Base-by-base conservation (phyloP, 2,888 invertebrate species). In the Rhyacophila evoluta region DNA sequence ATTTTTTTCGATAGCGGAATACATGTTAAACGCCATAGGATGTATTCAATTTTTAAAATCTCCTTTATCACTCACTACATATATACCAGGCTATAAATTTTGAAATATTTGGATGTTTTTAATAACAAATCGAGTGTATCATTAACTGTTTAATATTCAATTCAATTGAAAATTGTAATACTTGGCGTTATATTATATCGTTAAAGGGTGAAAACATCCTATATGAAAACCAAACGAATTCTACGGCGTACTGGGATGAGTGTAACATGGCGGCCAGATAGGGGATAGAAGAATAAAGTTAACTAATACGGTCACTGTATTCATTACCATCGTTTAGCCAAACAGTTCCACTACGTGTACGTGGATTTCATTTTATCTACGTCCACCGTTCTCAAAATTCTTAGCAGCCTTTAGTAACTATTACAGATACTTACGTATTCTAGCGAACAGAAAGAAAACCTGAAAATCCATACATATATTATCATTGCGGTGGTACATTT, bases 241-340 rank as follows among this genome's bases (percentile, higher is more conserved):
- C 15, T 55, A 55, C 19, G 55, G 15, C 25, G 55, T 55, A 55
- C 19, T 55, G 55, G 55, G 55, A 19, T 55, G 55, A 55, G 55
- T 55, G 19, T 19, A 55, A 55, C 55, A 55, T 55, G 55, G 55
- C 55, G 19, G 55, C 55, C 55, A 55, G 55, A 55, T 55, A 19
- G 55, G 19, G 10, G 55, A 55, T 15, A 10, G 55, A 12, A 12
- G 10, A 33, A 29, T 6, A 33, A 72, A 72, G 74, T 69, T 79
- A 81, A 81, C 67, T 75, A 78, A 75, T 15, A 41, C 73, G 81
- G 81, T 81, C 81, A 76, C 76, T 76, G 81, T 71, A 80, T 81
- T 71, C 33, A 80, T 81, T 81, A 80, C 74, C 81, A 81, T 81
- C 72, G 69, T 74, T 81, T 81, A 78, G n/a, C 29, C 27, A 33